Percentiles rank a stretch among this genome's conserved stretches.
These are phyloP conservation scores for Eptesicus fuscus DNA, from an alignment of 2,113 vertebrate species.

Conservation along the genomic window DNA sequence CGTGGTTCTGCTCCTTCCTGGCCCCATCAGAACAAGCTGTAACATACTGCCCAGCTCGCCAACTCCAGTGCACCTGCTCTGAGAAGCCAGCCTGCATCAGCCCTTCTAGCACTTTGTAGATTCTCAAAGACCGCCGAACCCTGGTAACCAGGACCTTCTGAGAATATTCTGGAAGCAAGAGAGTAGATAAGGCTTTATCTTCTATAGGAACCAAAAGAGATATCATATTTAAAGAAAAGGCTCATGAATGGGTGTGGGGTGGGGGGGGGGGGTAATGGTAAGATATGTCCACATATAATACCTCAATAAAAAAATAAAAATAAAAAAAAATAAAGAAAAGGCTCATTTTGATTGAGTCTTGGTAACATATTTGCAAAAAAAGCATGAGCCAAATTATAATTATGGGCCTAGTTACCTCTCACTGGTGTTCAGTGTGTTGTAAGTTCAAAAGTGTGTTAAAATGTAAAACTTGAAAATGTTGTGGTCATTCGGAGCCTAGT, in stretches of 20 bases:
- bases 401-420: not conserved
- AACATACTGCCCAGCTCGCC: not conserved
- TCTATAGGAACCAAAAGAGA: not conserved
- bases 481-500: accelerated
- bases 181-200: not conserved
- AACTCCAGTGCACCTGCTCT: not conserved
- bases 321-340: conserved; percentile 20
- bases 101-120: not conserved
- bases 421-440: not conserved
- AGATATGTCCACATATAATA: too few species aligned
- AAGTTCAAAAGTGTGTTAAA: conserved; percentile 11
- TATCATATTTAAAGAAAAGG: not conserved
- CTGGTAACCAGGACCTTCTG: not conserved
- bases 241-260: too few species aligned
- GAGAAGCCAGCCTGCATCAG: not conserved
- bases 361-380: not conserved
- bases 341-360: not conserved
- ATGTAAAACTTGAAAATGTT: conserved; percentile 1
- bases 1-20: not conserved
- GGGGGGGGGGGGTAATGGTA: too few species aligned
- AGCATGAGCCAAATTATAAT: not conserved
- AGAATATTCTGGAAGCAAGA: not conserved
- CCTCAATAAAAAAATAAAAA: too few species aligned
- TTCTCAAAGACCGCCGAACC: not conserved
- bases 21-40: not conserved